A percentile compares a stretch with the other conserved stretches of the same genome.
Evolutionary conservation across 2,888 invertebrate species (phyloP).

Genomic region (Cylloceria caligata): DNA sequence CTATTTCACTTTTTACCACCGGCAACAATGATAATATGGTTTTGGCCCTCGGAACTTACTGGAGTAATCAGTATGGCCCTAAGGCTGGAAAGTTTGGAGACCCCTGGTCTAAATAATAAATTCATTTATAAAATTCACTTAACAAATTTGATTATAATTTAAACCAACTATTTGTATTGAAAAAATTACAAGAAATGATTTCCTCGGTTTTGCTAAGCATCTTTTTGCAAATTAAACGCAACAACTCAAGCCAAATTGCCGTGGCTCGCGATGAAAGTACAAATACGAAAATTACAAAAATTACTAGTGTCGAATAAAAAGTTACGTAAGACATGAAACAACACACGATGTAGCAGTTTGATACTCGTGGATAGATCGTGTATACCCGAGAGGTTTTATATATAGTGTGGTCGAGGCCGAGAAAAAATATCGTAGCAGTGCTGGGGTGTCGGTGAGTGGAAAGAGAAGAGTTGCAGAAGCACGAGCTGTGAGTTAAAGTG

Average conservation of each 20-base stretch:
- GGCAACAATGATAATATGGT: no score
- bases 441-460: background rate
- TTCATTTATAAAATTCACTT: no score
- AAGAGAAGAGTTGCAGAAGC: constrained; percentile 33
- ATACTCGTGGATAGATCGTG: constrained; percentile 18
- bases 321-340: constrained; percentile 13
- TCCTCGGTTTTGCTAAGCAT: no score
- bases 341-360: background rate
- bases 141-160: no score
- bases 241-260: no score
- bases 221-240: no score
- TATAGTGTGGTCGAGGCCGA: constrained; percentile 7
- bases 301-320: constrained; percentile 14
- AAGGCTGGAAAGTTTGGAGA: no score
- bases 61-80: no score
- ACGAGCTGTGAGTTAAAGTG: constrained; percentile 42
- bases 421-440: constrained; percentile 16
- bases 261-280: background rate
- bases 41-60: no score
- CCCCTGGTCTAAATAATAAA: no score
- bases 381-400: background rate
- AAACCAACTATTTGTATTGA: background rate
- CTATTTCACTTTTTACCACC: no score
- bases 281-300: background rate
- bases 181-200: background rate